Base-by-base conservation (phyloP, 2,113 vertebrate species). In the Elachura formosa region DNA sequence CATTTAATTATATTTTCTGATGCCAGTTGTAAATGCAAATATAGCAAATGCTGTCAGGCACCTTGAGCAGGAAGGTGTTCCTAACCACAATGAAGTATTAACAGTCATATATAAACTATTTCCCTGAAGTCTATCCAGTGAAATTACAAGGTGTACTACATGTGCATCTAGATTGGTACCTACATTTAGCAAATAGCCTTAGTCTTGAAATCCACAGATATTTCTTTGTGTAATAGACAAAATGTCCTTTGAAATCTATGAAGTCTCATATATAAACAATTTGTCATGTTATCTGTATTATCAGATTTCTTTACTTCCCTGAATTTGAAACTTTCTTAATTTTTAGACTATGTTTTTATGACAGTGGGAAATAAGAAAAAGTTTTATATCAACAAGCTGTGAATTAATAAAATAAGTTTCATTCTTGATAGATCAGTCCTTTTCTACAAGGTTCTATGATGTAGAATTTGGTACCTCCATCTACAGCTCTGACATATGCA, bases 401-500 rank as follows among this genome's bases (percentile, higher is more conserved):
- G 68, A 95, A 82, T 48, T 97, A 94, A 90, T 52, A 64, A 75
- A 20, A 1, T 19, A 40, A 66, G 33, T 49, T 76, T 38, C 58
- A 67, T 92, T 92, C 41, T 93, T 89, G 92, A 71, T 10, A 95
- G 89, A 94, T 73, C 74, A 41, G 29, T 86, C 14, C 6, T 89
- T 76, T 91, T 79, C 72, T 90, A 49, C 10, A 10, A 36, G 34
- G 3, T 41, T 36, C 43, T 90, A 40, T 94, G 85, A 86, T 34
- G 54, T 6, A 48, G 67, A 88, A 92, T 69, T 72, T 43, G 79
- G 8, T 26, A 80, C 41, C 83, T 40, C 48, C 36, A 52, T 55
- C 90, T 93, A 68, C 62, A 93, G 43, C 69, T 92, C 31, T 95
- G 84, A 90, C 9, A 86, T 51, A 61, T 9, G 3, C 55, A 63